A percentile compares a stretch with the other conserved stretches of the same genome.
Evolutionary conservation across 2,888 invertebrate species (phyloP).

Genomic region (Apotomis betuletana): DNA sequence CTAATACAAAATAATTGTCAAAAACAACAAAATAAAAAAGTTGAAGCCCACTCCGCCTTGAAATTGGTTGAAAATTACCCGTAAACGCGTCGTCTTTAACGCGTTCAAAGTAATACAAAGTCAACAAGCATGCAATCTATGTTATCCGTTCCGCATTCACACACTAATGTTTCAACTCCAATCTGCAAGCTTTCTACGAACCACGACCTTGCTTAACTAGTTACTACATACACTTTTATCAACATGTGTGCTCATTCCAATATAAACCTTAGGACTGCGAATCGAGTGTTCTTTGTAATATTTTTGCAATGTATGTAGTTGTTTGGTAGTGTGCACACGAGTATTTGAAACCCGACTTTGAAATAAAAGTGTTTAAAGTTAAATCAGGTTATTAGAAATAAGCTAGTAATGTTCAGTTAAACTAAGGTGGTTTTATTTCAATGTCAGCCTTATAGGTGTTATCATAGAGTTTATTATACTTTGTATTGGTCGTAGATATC

Average conservation of each 20-base stretch:
- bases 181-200: constrained; percentile 54
- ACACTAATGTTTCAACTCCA: constrained; percentile 13
- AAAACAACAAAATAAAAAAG: too few species aligned
- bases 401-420: neutral
- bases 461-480: neutral
- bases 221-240: constrained; percentile 25
- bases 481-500: neutral
- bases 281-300: neutral
- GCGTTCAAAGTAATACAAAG: neutral
- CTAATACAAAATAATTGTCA: too few species aligned
- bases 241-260: neutral
- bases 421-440: neutral
- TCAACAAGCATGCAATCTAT: constrained; percentile 8
- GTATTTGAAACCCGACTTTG: neutral
- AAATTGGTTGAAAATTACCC: neutral
- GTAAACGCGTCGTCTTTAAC: neutral
- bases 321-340: neutral
- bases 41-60: neutral
- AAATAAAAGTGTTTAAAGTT: neutral
- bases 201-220: constrained; percentile 54
- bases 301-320: neutral
- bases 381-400: neutral
- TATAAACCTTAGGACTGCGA: neutral
- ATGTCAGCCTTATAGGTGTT: neutral
- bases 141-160: constrained; percentile 11